Evolutionary conservation across 1,140 invertebrate genomes (phyloP), one percentile per base, ranked within the genome.

Genomic region (Melanaphis sacchari): DNA sequence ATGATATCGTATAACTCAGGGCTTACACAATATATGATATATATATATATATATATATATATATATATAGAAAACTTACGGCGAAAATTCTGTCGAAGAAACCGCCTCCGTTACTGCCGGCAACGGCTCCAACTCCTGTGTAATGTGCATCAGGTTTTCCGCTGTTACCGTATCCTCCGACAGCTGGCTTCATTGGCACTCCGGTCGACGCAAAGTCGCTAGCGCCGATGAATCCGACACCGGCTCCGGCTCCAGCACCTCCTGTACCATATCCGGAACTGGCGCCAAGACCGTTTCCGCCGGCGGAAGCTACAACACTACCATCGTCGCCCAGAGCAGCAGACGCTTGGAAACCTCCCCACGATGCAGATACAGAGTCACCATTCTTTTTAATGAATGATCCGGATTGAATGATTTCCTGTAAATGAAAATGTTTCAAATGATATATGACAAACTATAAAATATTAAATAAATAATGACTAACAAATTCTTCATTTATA

Each of bases 31-130:
- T 49, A 21, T n/a, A n/a, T 15, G n/a, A 6, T 18, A 6, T n/a
- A 76, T 76, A n/a, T n/a, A n/a, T n/a, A n/a, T n/a, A n/a, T n/a
- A n/a, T n/a, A n/a, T n/a, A n/a, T n/a, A n/a, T n/a, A n/a, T n/a
- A n/a, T n/a, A n/a, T n/a, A n/a, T n/a, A n/a, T n/a, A n/a, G 24
- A 24, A 26, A 40, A 94, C 93, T 94, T 43, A 94, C 93, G 36
- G 90, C 91, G 91, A 94, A 94, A 66, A 94, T 94, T 18, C 85
- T 91, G 43, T 94, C 93, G 84, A 94, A 94, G n/a, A 94, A 94
- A 46, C 93, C 89, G 9, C 82, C 36, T 22, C 36, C 59, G 59
- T 76, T n/a, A 0, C 90, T 15, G 15, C 24, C 46, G 21, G 9
- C 36, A 11, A 38, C 82, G 46, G 46, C 26, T 52, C 43, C 54